Percentiles rank a stretch among this genome's conserved stretches.
Evolutionary conservation across 2,888 invertebrate species (phyloP).

Genomic region (Suillia variegata): DNA sequence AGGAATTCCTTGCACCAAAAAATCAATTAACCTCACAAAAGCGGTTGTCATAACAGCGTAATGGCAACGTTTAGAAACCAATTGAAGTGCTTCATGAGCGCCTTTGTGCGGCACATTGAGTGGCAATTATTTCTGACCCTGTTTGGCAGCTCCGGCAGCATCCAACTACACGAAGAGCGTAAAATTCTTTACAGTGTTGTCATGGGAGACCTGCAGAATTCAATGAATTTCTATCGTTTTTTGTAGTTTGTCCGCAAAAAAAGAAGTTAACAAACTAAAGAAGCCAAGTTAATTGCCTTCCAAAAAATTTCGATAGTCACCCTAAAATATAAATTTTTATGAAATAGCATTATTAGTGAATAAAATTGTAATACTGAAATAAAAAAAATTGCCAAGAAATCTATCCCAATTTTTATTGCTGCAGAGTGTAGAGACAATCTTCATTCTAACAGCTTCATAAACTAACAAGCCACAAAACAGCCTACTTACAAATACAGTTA

Average conservation of each 20-base stretch:
- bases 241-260: not conserved
- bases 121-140: not conserved
- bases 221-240: constrained; percentile 18
- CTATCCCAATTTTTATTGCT: too few relatives aligned
- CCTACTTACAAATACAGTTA: constrained; percentile 36
- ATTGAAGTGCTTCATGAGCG: constrained; percentile 19
- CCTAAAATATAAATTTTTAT: too few relatives aligned
- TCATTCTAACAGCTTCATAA: too few relatives aligned
- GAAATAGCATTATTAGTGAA: too few relatives aligned
- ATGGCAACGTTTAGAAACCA: not conserved
- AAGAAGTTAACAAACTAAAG: not conserved
- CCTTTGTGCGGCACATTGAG: not conserved
- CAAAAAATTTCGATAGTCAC: not conserved
- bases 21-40: constrained; percentile 24
- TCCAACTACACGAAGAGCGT: too few relatives aligned
- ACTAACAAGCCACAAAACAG: too few relatives aligned
- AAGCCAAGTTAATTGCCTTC: constrained; percentile 19
- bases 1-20: too few relatives aligned
- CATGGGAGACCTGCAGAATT: constrained; percentile 6
- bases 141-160: too few relatives aligned
- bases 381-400: too few relatives aligned
- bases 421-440: too few relatives aligned
- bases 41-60: constrained; percentile 18
- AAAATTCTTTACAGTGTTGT: too few relatives aligned
- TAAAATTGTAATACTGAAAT: too few relatives aligned